Evolutionary conservation across 2,113 vertebrate genomes (phyloP), one percentile per base, ranked within the genome.

Genomic region (Setophaga petechia): DNA sequence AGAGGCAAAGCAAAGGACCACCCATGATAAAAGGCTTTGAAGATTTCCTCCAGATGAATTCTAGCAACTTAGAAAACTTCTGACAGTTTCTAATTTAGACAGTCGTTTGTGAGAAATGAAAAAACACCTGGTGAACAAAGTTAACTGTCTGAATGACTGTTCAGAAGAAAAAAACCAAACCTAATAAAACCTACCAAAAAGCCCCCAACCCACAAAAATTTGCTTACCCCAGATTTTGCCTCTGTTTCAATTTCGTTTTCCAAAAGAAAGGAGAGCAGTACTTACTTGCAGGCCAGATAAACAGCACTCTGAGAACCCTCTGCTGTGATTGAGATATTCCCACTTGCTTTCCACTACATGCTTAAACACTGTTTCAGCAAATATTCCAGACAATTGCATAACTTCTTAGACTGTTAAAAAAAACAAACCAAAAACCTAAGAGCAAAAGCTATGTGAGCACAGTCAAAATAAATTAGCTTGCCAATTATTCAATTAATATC

Each of bases 121-220:
- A 90, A 93, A 90, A 92, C 92, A 96, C 93, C 88, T 92, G 86
- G 74, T 47, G 67, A 94, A 57, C 71, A 65, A 92, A 92, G n/a
- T 77, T 72, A 75, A 67, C 83, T 54, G 82, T 11, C 75, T 92
- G 77, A 72, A 33, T 27, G 61, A 67, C 39, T 95, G 76, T 20
- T 80, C 54, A 54, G 78, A 84, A 73, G 23, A 33, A 77, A 47
- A 59, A 58, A 84, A 90, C 12, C 10, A 55, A 15, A 24, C 6
- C 2, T 25, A 65, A 19, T 8, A 16, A 67, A 85, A 66, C 30
- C 11, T 66, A 93, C 5, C 12, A 77, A 73, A 39, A 84, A 73
- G 27, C 37, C 37, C 37, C 2, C 41, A 66, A n/a, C 16, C 20
- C 57, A 74, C 44, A 94, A 85, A 84, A 72, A 82, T 76, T 81